Evolutionary conservation across 30 jellyfish, hydroid and myxozoan species (phyloP).

Genomic region (Hydractinia symbiolongicarpus): DNA sequence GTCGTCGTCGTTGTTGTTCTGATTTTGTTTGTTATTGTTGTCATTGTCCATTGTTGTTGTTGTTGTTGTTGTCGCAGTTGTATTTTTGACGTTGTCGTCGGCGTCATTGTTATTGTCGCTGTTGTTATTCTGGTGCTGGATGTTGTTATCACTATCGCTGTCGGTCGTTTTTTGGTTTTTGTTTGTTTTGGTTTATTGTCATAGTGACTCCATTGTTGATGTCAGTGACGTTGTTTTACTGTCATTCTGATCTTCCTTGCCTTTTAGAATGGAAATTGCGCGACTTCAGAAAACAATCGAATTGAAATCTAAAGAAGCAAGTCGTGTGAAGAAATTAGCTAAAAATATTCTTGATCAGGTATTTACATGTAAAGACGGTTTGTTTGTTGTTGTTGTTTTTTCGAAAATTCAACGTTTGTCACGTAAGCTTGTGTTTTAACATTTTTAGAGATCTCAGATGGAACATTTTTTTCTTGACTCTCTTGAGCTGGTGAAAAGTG

Average conservation of each 20-base stretch:
- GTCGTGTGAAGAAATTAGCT: conserved; percentile 62
- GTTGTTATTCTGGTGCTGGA: not conserved
- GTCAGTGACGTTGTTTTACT: too few species aligned
- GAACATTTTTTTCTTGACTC: conserved; percentile 82
- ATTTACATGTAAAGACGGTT: not conserved
- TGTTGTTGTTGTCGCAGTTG: too few species aligned
- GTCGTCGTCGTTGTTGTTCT: not conserved
- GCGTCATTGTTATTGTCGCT: not conserved
- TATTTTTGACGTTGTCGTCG: not conserved
- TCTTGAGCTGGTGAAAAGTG: conserved; percentile 68
- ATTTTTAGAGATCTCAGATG: conserved; percentile 67
- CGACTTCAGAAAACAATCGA: conserved; percentile 78
- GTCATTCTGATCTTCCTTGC: too few species aligned
- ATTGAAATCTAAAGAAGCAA: conserved; percentile 63
- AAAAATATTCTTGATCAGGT: conserved; percentile 85
- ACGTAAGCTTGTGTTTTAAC: not conserved
- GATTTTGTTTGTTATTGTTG: too few species aligned
- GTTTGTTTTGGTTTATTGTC: too few species aligned
- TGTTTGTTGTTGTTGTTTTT: not conserved
- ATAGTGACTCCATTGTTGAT: too few species aligned
- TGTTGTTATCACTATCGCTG: not conserved
- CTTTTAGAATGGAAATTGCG: conserved; percentile 63
- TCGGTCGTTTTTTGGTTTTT: too few species aligned
- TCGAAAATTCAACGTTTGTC: not conserved
- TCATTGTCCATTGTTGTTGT: too few species aligned